A percentile compares a stretch with the other conserved stretches of the same genome.
Conservation (phyloP, 1,140 invertebrate species). For the Brachionus rubens region DNA sequence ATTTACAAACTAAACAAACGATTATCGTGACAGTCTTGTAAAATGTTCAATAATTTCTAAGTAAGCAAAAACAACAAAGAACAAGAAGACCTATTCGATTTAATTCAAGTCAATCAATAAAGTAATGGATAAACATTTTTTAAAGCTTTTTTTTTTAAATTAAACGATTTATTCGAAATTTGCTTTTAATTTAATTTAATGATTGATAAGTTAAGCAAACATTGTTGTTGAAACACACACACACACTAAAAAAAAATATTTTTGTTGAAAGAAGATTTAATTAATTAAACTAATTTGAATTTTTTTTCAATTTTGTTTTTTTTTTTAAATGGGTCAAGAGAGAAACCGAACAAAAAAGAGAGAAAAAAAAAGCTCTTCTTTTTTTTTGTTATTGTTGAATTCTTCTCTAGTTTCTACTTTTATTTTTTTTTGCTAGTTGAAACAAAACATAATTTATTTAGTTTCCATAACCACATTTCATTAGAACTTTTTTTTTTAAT, state of each 20-base stretch:
- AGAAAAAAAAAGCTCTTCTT: not conserved
- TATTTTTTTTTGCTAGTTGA: not conserved
- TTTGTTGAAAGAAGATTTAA: slow-evolving; percentile 4
- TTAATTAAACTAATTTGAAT: slow-evolving; percentile 33
- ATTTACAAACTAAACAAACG: too few relatives aligned
- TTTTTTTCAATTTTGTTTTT: not conserved
- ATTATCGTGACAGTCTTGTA: too few relatives aligned
- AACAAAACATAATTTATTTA: slow-evolving; percentile 1
- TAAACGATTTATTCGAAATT: too few relatives aligned
- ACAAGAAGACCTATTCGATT: too few relatives aligned
- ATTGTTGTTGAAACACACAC: not conserved
- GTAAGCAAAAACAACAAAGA: too few relatives aligned
- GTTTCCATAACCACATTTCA: slow-evolving; percentile 5
- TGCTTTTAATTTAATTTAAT: not conserved
- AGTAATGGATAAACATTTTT: too few relatives aligned
- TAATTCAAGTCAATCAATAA: too few relatives aligned
- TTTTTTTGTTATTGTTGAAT: too few relatives aligned
- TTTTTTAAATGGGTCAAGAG: slow-evolving; percentile 1
- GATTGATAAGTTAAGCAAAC: slow-evolving; percentile 22
- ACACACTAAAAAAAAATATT: too few relatives aligned
- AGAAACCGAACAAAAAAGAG: not conserved
- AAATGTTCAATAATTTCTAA: too few relatives aligned
- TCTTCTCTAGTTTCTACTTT: not conserved
- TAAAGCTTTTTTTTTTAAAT: too few relatives aligned
- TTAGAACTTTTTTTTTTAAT: too few relatives aligned